Evolutionary conservation across 2,888 invertebrate species (phyloP).

Genomic region (Carpatolechia fugitivella): DNA sequence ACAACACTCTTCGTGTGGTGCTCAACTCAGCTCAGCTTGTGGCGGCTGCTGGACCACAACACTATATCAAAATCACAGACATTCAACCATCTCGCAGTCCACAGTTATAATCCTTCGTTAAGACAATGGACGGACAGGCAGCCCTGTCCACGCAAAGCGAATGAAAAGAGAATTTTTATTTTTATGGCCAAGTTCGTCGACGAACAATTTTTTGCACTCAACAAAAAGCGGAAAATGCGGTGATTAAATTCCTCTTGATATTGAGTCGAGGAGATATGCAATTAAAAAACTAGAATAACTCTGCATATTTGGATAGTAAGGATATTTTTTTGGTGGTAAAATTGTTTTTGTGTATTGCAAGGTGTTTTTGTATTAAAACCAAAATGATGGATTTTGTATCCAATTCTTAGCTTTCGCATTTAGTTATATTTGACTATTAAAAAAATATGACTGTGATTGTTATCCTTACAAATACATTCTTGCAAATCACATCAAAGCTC

Average conservation of each 20-base stretch:
- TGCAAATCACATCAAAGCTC: too few species aligned
- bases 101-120: background rate
- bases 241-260: conserved; percentile 25
- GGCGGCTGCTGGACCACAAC: too few species aligned
- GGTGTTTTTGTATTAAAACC: too few species aligned
- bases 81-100: background rate
- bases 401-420: too few species aligned
- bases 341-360: background rate
- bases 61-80: too few species aligned
- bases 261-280: conserved; percentile 6
- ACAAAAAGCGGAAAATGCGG: conserved; percentile 17
- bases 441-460: too few species aligned
- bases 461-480: too few species aligned
- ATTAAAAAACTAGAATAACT: conserved; percentile 15
- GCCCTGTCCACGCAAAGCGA: conserved; percentile 12
- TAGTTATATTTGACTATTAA: too few species aligned
- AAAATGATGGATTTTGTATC: too few species aligned
- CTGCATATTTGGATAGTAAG: background rate
- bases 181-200: conserved; percentile 13
- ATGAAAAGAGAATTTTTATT: conserved; percentile 18
- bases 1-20: too few species aligned
- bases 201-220: conserved; percentile 4
- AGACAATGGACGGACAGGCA: background rate
- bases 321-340: background rate
- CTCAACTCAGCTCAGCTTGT: too few species aligned